Evolutionary conservation across 1,140 invertebrate species (phyloP), one percentile per base, ranked within the genome.

Genomic region (Zaprionus vittiger): DNA sequence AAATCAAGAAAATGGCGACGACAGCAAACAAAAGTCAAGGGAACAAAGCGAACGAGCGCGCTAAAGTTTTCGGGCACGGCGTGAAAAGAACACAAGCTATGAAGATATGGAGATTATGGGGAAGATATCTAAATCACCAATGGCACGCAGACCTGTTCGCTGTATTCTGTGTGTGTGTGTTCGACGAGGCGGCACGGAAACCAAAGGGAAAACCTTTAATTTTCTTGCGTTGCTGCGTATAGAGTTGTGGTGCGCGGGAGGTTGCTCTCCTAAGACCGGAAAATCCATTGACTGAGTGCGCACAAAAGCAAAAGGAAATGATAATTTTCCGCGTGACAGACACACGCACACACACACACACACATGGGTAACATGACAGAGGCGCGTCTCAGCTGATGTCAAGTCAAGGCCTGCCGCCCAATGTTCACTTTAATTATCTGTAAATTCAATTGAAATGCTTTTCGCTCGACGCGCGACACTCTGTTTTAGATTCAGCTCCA

Each of bases 281-380:
- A 76, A 72, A 76, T 68, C 71, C 83, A 83, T 79, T 90, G 81
- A 84, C 78, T 76, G 78, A 34, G 31, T 28, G 74, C 74, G 68
- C 83, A 87, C 81, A 87, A 87, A 89, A 64, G 72, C 75, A 52
- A 73, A 73, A 79, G 81, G 81, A 90, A 84, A 90, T 89, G 63
- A 89, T 89, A 84, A 90, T 90, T 89, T 89, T 89, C 81, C 84
- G 81, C 84, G 76, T 66, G 80, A 78, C 73, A 89, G 54, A 37
- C 60, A 55, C 49, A 67, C 26, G 47, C 66, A 54, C 66, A 65
- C 37, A 34, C 59, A 61, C 38, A 66, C 67, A 56, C 26, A 54
- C 49, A 63, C 69, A 49, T 49, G 22, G 4, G 24, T 41, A 60
- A 57, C 34, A 31, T 64, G 66, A 69, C 57, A 22, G 57, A 44